Percentiles rank a stretch among this genome's conserved stretches.
These are phyloP conservation scores for Dipus sagitta DNA, from an alignment of 2,797 vertebrate genomes.

Conservation along the genomic window DNA sequence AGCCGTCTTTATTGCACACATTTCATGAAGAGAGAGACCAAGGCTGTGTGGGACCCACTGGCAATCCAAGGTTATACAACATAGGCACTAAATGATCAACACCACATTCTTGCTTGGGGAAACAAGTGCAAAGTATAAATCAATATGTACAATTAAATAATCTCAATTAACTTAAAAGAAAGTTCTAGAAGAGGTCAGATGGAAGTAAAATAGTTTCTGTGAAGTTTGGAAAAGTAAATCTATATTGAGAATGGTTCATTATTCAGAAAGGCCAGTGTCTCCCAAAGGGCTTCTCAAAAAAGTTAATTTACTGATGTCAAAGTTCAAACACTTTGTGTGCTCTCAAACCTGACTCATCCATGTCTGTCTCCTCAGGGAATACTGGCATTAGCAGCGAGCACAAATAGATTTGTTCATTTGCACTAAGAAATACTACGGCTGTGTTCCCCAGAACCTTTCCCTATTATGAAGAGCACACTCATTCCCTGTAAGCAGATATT, in stretches of 20 bases:
- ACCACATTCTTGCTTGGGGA: background rate
- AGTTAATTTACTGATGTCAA: background rate
- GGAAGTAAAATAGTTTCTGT: background rate
- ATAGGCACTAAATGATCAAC: background rate
- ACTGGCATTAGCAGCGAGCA: background rate
- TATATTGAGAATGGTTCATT: background rate
- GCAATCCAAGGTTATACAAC: background rate
- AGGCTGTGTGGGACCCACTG: background rate
- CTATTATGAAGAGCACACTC: background rate
- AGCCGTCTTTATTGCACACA: too few species aligned
- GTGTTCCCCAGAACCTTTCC: background rate
- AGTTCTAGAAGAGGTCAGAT: background rate
- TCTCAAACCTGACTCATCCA: background rate
- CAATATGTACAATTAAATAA: background rate
- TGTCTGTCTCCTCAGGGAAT: background rate
- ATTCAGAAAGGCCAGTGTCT: background rate
- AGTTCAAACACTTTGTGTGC: background rate
- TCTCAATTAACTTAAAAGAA: background rate
- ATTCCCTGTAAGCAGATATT: background rate
- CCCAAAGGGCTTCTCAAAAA: background rate
- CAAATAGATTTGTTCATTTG: background rate
- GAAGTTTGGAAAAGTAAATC: background rate
- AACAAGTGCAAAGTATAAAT: conserved; percentile 12
- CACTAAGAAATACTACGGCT: background rate
- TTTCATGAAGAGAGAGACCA: background rate